Evolutionary conservation across 2,888 invertebrate genomes (phyloP).

Genomic region (Hirtodrosophila alboralis): DNA sequence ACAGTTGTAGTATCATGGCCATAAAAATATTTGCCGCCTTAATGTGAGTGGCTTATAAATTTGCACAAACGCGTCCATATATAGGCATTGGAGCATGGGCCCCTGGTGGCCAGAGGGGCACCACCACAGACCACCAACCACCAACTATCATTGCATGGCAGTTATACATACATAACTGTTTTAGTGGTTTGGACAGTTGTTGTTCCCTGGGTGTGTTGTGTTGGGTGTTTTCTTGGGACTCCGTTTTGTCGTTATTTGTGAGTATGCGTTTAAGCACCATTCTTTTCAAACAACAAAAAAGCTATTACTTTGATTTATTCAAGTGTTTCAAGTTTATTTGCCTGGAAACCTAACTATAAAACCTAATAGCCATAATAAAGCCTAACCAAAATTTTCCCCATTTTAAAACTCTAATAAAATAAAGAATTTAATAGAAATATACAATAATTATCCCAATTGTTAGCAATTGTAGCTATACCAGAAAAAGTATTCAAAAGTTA

Average conservation of each 20-base stretch:
- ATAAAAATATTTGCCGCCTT: slow-evolving; percentile 78
- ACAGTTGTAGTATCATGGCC: slow-evolving; percentile 50
- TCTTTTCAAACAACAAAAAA: not conserved
- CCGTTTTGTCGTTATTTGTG: not conserved
- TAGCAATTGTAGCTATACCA: no score
- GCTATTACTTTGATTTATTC: slow-evolving; percentile 7
- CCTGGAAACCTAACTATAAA: no score
- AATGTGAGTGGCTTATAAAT: slow-evolving; percentile 78
- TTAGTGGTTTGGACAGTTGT: slow-evolving; percentile 36
- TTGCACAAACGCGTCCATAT: slow-evolving; percentile 75
- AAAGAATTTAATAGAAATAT: no score
- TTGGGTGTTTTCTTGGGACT: slow-evolving; percentile 15
- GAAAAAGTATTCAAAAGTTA: no score
- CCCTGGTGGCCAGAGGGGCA: slow-evolving; percentile 35
- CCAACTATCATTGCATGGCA: slow-evolving; percentile 36
- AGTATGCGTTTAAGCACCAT: not conserved
- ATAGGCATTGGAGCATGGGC: slow-evolving; percentile 50
- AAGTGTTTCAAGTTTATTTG: no score
- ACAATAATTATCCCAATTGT: no score
- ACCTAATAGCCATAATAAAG: no score
- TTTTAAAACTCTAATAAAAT: no score
- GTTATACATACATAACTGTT: slow-evolving; percentile 67
- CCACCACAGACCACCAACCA: slow-evolving; percentile 14
- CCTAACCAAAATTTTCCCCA: no score
- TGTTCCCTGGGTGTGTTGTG: slow-evolving; percentile 29